A percentile compares a stretch with the other conserved stretches of the same genome.
Evolutionary conservation across 2,113 vertebrate genomes (phyloP).

Genomic region (Misgurnus mizolepis): DNA sequence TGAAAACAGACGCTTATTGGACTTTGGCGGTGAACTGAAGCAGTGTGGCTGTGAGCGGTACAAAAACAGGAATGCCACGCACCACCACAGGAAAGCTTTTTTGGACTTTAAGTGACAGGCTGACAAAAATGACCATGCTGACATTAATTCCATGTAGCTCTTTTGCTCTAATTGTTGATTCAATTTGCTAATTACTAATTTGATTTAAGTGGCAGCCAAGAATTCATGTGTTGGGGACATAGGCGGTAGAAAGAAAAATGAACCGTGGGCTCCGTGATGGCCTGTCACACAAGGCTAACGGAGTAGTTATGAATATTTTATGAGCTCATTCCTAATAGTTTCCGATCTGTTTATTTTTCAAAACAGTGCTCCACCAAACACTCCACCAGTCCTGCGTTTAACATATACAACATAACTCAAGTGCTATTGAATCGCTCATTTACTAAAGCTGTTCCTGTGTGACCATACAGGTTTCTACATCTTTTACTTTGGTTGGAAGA

Average conservation of each 20-base stretch:
- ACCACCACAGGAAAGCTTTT: slow-evolving; percentile 65
- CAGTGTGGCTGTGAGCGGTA: slow-evolving; percentile 23
- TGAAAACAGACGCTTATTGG: slow-evolving; percentile 22
- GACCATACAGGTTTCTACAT: neutral
- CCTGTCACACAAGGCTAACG: slow-evolving; percentile 73
- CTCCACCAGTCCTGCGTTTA: slow-evolving; percentile 65
- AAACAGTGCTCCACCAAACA: slow-evolving; percentile 69
- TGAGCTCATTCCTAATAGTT: slow-evolving; percentile 81
- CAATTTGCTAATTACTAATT: slow-evolving; percentile 86
- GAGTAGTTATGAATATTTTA: slow-evolving; percentile 77
- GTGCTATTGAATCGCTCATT: slow-evolving; percentile 41
- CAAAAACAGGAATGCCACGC: slow-evolving; percentile 53
- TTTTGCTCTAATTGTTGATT: slow-evolving; percentile 86
- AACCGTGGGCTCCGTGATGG: slow-evolving; percentile 69
- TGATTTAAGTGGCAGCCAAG: slow-evolving; percentile 84
- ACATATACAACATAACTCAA: slow-evolving; percentile 54
- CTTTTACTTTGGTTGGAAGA: neutral
- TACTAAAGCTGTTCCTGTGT: neutral
- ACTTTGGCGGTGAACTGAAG: slow-evolving; percentile 22
- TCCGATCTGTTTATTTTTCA: slow-evolving; percentile 80
- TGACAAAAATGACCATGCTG: slow-evolving; percentile 76
- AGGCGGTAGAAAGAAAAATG: slow-evolving; percentile 56
- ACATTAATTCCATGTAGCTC: slow-evolving; percentile 83
- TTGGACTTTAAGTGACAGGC: slow-evolving; percentile 72
- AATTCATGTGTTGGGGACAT: slow-evolving; percentile 71